Percentiles rank a stretch among this genome's conserved stretches.
These are phyloP conservation scores for Sialis lutaria DNA, from an alignment of 2,888 invertebrate genomes.

Conservation along the genomic window DNA sequence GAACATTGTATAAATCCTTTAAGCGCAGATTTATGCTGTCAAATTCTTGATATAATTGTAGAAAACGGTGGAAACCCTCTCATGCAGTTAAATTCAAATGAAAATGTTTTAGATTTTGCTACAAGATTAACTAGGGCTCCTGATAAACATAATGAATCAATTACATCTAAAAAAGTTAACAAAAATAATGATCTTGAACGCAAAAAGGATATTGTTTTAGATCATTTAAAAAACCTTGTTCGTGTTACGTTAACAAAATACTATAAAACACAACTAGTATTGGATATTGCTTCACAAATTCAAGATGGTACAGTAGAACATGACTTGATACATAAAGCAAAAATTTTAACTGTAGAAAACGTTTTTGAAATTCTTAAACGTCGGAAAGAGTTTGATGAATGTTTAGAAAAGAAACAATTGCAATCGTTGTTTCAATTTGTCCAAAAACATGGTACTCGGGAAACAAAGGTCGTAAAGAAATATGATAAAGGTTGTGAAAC, in stretches of 20 bases:
- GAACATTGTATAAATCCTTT: constrained; percentile 17
- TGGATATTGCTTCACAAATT: not conserved
- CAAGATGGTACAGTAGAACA: not conserved
- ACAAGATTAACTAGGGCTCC: constrained; percentile 9
- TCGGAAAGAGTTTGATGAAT: not conserved
- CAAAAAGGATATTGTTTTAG: constrained; percentile 3
- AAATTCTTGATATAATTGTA: constrained; percentile 15
- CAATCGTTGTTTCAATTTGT: not conserved
- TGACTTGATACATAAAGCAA: not conserved
- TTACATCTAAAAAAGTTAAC: constrained; percentile 1
- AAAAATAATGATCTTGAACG: constrained; percentile 5
- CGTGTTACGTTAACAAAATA: not conserved
- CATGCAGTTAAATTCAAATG: constrained; percentile 13
- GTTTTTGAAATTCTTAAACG: not conserved
- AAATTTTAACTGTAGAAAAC: not conserved
- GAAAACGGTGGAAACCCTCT: constrained; percentile 19
- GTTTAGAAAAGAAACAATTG: not conserved
- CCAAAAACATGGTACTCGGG: not conserved
- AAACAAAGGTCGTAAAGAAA: not conserved
- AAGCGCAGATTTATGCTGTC: constrained; percentile 12
- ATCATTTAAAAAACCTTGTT: not conserved
- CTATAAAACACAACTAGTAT: not conserved
- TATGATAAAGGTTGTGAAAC: not conserved
- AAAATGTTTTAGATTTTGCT: constrained; percentile 18
- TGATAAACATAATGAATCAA: constrained; percentile 2